Evolutionary conservation across 2,113 vertebrate genomes (phyloP).

Genomic region (Lontra canadensis): DNA sequence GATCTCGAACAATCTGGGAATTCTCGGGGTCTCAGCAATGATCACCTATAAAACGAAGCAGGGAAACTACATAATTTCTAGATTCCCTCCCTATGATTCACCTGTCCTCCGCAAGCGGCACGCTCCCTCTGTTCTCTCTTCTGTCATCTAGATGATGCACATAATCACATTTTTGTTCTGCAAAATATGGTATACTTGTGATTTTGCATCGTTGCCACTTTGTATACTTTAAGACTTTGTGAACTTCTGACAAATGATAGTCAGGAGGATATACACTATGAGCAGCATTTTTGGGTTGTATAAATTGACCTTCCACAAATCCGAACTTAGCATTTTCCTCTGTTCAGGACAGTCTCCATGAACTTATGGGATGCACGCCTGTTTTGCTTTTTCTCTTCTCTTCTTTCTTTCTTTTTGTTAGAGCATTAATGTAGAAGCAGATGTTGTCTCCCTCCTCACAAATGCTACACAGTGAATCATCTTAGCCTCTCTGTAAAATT

Average conservation of each 20-base stretch:
- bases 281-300: not conserved
- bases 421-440: slow-evolving; percentile 82
- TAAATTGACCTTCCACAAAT: slow-evolving; percentile 53
- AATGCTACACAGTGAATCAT: slow-evolving; percentile 88
- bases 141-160: not conserved
- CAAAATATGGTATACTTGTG: not conserved
- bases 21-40: not conserved
- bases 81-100: not conserved
- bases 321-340: not conserved
- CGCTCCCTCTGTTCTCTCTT: not conserved
- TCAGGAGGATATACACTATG: not conserved
- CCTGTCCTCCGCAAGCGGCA: not conserved
- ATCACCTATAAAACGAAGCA: not conserved
- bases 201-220: not conserved
- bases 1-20: not conserved
- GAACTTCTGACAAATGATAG: not conserved
- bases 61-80: not conserved
- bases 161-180: not conserved
- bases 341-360: slow-evolving; percentile 30
- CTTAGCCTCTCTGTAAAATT: slow-evolving; percentile 88
- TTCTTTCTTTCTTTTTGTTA: not conserved
- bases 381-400: slow-evolving; percentile 62
- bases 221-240: not conserved
- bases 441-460: slow-evolving; percentile 82
- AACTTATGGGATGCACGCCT: slow-evolving; percentile 44